These are phyloP conservation scores for Dendrocincla tyrannina DNA, from an alignment of 2,797 vertebrate genomes.

Conservation along the genomic window DNA sequence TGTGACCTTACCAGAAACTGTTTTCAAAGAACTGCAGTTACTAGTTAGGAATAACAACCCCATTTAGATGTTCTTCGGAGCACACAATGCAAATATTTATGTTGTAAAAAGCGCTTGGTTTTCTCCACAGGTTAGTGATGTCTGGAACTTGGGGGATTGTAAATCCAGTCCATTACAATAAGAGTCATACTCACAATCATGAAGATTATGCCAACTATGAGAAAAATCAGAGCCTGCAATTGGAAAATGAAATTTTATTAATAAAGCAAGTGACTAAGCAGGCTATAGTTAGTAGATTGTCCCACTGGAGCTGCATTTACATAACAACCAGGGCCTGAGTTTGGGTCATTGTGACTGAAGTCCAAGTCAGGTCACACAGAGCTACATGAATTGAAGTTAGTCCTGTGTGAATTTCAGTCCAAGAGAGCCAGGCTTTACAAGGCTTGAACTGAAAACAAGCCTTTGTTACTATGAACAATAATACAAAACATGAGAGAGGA, in stretches of 20 bases:
- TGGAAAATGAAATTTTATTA: conserved; percentile 27
- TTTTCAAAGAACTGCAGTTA: conserved; percentile 70
- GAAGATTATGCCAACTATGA: conserved; percentile 89
- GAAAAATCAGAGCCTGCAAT: conserved; percentile 87
- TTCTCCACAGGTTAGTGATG: conserved; percentile 81
- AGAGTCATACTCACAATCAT: conserved; percentile 95
- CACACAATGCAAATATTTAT: conserved; percentile 46
- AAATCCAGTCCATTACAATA: conserved; percentile 93
- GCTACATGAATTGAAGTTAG: not conserved
- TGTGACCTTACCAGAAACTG: conserved; percentile 61
- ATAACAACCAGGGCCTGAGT: not conserved
- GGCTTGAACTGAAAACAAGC: not conserved
- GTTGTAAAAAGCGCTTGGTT: not conserved
- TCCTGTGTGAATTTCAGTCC: not conserved
- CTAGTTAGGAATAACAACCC: conserved; percentile 62
- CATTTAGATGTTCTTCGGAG: conserved; percentile 53
- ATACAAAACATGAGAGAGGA: not conserved
- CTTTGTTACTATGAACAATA: not conserved
- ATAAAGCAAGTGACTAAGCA: not conserved
- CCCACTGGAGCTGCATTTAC: not conserved
- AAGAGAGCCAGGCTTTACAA: not conserved
- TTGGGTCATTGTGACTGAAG: not conserved
- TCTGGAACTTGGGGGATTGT: conserved; percentile 83
- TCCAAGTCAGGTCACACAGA: not conserved
- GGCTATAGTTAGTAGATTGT: not conserved